Evolutionary conservation across 2,797 vertebrate species (phyloP).

Genomic region (Arvicola amphibius): DNA sequence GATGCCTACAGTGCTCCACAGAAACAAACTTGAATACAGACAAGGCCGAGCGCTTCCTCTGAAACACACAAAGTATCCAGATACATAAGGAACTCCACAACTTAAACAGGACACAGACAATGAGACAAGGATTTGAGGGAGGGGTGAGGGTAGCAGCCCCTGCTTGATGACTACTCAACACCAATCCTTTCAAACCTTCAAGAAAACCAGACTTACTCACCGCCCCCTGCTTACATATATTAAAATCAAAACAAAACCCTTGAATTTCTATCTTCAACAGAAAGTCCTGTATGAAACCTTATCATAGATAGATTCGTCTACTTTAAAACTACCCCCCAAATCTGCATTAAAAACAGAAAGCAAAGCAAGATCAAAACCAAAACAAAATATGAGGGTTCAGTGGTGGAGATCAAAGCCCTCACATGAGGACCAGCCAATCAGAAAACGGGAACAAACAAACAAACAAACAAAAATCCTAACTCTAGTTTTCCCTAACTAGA

Average conservation of each 20-base stretch:
- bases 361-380: background rate
- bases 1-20: background rate
- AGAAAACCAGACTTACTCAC: background rate
- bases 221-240: background rate
- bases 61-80: background rate
- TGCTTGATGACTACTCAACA: background rate
- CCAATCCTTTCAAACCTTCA: background rate
- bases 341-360: background rate
- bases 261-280: background rate
- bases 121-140: background rate
- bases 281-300: background rate
- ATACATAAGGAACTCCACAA: background rate
- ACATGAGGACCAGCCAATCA: background rate
- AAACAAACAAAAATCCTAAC: background rate
- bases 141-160: background rate
- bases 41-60: background rate
- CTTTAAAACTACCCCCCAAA: background rate
- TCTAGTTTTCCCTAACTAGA: background rate
- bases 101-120: background rate
- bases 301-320: background rate
- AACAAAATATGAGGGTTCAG: background rate
- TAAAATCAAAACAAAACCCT: background rate
- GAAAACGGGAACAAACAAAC: background rate
- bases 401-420: background rate
- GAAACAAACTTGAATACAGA: background rate